Evolutionary conservation across 2,113 vertebrate genomes (phyloP).

Genomic region (Thymallus thymallus): DNA sequence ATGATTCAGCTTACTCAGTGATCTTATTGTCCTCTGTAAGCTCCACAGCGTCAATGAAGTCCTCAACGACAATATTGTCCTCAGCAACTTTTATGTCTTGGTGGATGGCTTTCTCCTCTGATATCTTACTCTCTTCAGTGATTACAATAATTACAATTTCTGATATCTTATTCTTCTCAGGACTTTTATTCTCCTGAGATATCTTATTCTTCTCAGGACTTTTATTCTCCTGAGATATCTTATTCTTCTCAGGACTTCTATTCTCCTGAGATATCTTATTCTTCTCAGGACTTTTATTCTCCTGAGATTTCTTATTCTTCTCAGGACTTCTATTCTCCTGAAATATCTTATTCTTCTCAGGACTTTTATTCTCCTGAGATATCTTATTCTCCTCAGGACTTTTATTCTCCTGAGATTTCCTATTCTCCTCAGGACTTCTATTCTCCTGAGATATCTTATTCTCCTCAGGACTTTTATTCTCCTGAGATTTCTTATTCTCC

Average conservation of each 20-base stretch:
- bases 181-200: neutral
- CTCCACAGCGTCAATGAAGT: neutral
- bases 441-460: neutral
- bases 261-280: neutral
- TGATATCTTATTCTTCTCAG: neutral
- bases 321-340: neutral
- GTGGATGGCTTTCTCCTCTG: neutral
- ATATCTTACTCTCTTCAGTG: neutral
- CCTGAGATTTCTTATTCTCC: neutral
- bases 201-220: neutral
- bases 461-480: neutral
- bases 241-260: neutral
- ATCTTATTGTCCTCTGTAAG: constrained; percentile 30
- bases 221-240: neutral
- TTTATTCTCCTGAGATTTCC: neutral
- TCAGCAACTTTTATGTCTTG: neutral
- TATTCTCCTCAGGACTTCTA: no score
- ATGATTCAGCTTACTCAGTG: constrained; percentile 55
- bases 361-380: no score
- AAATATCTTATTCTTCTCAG: neutral
- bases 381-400: neutral
- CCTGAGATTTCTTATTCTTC: neutral
- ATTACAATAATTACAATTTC: neutral
- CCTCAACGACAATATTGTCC: neutral
- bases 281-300: no score